These are phyloP conservation scores for Tetheella fluctuosa DNA, from an alignment of 2,888 invertebrate genomes.

Conservation along the genomic window DNA sequence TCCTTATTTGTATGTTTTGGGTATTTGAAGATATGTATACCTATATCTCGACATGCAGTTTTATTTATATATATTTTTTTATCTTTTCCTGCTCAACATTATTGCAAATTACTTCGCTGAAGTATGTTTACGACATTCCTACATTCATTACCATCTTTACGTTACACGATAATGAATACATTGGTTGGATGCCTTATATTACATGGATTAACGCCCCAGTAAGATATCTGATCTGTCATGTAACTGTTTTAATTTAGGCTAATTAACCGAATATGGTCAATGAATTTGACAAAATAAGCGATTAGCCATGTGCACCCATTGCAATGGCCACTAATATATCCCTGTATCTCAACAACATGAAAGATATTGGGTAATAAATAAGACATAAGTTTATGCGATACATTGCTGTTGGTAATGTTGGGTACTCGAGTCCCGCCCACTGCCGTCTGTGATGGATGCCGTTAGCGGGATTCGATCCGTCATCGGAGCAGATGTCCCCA, in stretches of 20 bases:
- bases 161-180: background rate
- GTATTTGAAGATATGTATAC: too few species aligned
- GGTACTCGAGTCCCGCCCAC: conserved; percentile 21
- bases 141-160: background rate
- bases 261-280: background rate
- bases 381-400: background rate
- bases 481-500: conserved; percentile 45
- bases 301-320: background rate
- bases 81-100: too few species aligned
- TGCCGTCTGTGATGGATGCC: conserved; percentile 51
- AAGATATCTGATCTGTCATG: background rate
- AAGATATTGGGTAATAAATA: background rate
- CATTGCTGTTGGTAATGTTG: conserved; percentile 20
- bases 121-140: too few species aligned
- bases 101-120: too few species aligned
- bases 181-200: background rate
- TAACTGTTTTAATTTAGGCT: background rate
- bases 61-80: too few species aligned
- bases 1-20: too few species aligned
- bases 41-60: too few species aligned
- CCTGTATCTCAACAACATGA: background rate
- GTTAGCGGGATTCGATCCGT: conserved; percentile 43
- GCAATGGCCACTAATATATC: background rate
- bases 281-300: background rate
- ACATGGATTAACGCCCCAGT: background rate